Evolutionary conservation across 2,113 vertebrate genomes (phyloP).

Genomic region (Pleuronectes platessa): DNA sequence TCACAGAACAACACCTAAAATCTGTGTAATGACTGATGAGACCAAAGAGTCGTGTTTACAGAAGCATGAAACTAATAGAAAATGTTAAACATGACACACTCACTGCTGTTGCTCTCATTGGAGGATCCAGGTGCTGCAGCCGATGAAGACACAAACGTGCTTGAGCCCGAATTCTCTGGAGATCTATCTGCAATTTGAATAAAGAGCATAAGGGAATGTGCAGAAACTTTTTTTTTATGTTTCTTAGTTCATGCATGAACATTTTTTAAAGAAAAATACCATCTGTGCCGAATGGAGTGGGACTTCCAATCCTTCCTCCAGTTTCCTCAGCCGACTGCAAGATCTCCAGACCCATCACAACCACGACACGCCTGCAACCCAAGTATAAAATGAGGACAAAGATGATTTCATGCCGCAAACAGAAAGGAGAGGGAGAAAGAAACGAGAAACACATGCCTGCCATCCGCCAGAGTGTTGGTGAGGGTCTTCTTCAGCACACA

Average conservation of each 20-base stretch:
- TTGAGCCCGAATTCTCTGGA: constrained; percentile 18
- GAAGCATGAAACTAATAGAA: not conserved
- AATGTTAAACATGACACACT: constrained; percentile 34
- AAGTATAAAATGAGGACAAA: not conserved
- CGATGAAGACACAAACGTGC: constrained; percentile 10
- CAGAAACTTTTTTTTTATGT: not conserved
- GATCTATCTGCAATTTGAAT: constrained; percentile 44
- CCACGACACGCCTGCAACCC: constrained; percentile 82
- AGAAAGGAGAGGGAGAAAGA: not conserved
- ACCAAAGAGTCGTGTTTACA: not conserved
- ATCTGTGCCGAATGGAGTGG: constrained; percentile 79
- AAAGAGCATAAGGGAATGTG: constrained; percentile 8
- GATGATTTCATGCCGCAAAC: not conserved
- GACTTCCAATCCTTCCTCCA: constrained; percentile 87
- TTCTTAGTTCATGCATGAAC: not conserved
- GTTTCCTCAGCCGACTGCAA: constrained; percentile 83
- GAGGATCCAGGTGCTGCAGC: constrained; percentile 52
- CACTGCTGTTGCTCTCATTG: constrained; percentile 38
- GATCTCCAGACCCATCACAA: constrained; percentile 86
- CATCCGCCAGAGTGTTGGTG: constrained; percentile 86
- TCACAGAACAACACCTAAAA: no score
- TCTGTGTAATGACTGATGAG: not conserved
- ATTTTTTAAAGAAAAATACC: constrained; percentile 72
- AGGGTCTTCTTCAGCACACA: constrained; percentile 86
- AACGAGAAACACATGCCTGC: constrained; percentile 80